Base-by-base conservation (phyloP, 2,113 vertebrate species). In the Bujurquina vittata region DNA sequence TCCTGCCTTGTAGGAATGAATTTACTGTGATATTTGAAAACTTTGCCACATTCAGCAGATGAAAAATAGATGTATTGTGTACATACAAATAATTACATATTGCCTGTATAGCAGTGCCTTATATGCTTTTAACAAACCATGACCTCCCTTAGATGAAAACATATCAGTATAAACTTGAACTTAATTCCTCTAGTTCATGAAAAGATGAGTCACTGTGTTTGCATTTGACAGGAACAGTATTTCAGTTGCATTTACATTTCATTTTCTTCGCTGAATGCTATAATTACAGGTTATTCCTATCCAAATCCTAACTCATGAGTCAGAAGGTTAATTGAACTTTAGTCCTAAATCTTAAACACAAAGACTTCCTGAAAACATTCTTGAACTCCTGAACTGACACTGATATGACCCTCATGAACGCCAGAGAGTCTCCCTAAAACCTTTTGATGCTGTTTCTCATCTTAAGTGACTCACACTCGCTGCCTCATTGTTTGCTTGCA, bases 341-440 rank as follows among this genome's bases (percentile, higher is more conserved):
- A 55, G 91, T 84, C 86, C 79, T 94, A 92, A 93, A 93, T 93
- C 91, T 91, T 52, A 84, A 89, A 90, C 87, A 87, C 79, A 90
- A 91, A 91, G 89, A 92, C 90, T 93, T 94, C 91, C 93, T 88
- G 75, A 91, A 93, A 93, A 92, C 91, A 92, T 92, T 90, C 89
- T 91, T 93, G 92, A 94, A 93, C 93, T 93, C 75, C 88, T 94
- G 93, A 92, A 92, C 93, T 92, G 92, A 94, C 92, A 89, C 84
- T 58, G 81, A 90, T 84, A 61, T 93, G 92, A 94, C 86, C 91
- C 91, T 82, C 87, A 90, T 31, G 55, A 90, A 93, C 74, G 87
- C 90, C 90, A 85, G 80, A 43, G 80, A 63, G 87, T 93, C 91
- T 93, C 86, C 60, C 75, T 83, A 56, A 77, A 89, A 87, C 81